Evolutionary conservation across 1,140 invertebrate species (phyloP).

Genomic region (Laupala kohalensis): DNA sequence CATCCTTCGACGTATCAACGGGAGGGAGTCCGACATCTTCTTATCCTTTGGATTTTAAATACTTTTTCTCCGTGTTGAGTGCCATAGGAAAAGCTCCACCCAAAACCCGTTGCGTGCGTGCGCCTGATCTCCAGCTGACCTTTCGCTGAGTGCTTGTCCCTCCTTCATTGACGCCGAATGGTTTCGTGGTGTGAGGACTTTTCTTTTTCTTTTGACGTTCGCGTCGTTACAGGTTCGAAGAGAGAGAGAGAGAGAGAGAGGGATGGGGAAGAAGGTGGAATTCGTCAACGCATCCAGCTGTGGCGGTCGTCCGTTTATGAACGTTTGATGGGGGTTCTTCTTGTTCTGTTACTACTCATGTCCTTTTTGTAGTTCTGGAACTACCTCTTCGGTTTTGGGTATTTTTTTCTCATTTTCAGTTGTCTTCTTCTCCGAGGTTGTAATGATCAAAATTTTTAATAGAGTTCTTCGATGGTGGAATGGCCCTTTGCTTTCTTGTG

Average conservation of each 20-base stretch:
- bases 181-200: background rate
- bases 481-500: too few relatives aligned
- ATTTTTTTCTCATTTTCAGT: too few relatives aligned
- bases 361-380: too few relatives aligned
- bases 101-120: background rate
- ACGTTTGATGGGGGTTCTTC: too few relatives aligned
- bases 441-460: too few relatives aligned
- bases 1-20: background rate
- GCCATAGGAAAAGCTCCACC: background rate
- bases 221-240: background rate
- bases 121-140: background rate
- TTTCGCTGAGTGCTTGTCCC: background rate
- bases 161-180: background rate
- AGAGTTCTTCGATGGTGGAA: too few relatives aligned
- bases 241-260: background rate
- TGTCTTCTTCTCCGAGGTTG: too few relatives aligned
- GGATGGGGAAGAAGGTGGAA: background rate
- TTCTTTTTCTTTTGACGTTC: background rate
- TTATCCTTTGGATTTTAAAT: background rate
- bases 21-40: too few relatives aligned
- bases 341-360: too few relatives aligned
- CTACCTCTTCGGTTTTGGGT: too few relatives aligned
- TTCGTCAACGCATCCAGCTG: background rate
- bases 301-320: background rate
- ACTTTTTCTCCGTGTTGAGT: background rate